Evolutionary conservation across 92 coral and sea anemone genomes (phyloP).

Genomic region (Anthopleura xanthogrammica): DNA sequence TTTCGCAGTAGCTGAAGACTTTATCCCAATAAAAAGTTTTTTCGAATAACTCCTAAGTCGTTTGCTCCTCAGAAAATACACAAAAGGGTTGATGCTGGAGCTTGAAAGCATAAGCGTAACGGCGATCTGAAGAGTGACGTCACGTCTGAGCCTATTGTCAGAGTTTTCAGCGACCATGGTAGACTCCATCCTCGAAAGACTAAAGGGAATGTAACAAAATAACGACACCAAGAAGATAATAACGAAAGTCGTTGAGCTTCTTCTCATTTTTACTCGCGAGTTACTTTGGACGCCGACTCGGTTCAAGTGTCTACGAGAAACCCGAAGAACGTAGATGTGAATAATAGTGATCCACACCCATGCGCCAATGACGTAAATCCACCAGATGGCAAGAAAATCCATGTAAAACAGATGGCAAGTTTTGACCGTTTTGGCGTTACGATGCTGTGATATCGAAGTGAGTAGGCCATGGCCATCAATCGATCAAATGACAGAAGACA

Average conservation of each 20-base stretch:
- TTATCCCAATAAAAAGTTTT: background rate
- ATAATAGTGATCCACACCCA: background rate
- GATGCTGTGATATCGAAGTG: conserved; percentile 19
- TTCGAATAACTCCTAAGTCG: background rate
- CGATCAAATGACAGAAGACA: conserved; percentile 27
- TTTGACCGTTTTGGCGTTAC: conserved; percentile 10
- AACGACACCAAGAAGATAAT: conserved; percentile 1
- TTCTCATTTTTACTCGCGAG: background rate
- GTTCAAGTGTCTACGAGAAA: conserved; percentile 5
- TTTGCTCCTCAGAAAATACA: conserved; percentile 29
- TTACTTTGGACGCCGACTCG: background rate
- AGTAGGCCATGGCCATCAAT: conserved; percentile 14
- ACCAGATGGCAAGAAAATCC: conserved; percentile 31
- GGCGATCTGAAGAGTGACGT: conserved; percentile 16
- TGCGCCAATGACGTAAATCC: conserved; percentile 19
- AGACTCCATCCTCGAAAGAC: conserved; percentile 4
- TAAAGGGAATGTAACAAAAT: conserved; percentile 24
- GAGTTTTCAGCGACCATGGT: background rate
- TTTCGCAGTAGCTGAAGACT: background rate
- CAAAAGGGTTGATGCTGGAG: conserved; percentile 29
- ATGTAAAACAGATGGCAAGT: background rate
- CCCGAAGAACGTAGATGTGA: background rate
- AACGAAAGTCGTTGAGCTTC: conserved; percentile 7
- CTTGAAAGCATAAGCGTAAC: conserved; percentile 10
- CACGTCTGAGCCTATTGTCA: conserved; percentile 10